Percentiles rank a stretch among this genome's conserved stretches.
phyloP scores from a whole-genome alignment of 1,140 invertebrate species.

The Zophobas atratus region DNA sequence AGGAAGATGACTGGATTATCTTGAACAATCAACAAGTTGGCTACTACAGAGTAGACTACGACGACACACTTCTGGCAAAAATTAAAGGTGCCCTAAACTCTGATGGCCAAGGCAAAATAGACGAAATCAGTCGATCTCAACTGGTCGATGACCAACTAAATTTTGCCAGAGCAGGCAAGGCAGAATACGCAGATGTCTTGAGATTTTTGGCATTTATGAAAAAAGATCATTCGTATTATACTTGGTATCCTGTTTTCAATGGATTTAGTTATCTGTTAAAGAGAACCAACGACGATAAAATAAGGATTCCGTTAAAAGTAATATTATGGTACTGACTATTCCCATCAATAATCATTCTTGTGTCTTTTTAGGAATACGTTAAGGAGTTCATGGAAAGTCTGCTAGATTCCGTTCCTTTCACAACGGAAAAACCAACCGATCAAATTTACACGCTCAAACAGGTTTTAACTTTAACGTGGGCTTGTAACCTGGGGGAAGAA shows the following conservation, averaged over 20 bases:
- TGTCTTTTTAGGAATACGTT: conserved; percentile 9
- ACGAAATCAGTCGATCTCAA: conserved; percentile 83
- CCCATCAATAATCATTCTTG: background rate
- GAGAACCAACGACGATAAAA: conserved; percentile 53
- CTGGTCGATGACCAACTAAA: conserved; percentile 86
- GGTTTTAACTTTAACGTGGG: too few relatives aligned
- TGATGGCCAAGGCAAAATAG: conserved; percentile 71
- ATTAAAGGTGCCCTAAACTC: conserved; percentile 72
- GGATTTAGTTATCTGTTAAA: conserved; percentile 71
- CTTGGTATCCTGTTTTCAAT: conserved; percentile 76
- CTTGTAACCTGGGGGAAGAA: too few relatives aligned
- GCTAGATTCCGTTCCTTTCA: too few relatives aligned
- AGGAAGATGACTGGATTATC: conserved; percentile 78
- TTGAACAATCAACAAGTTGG: conserved; percentile 79
- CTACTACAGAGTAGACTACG: conserved; percentile 88
- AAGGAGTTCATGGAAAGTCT: conserved; percentile 58
- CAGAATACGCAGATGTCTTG: conserved; percentile 70
- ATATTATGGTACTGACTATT: background rate
- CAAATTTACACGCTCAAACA: too few relatives aligned
- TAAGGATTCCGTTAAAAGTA: background rate
- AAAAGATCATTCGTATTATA: conserved; percentile 75
- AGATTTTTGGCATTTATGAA: conserved; percentile 74
- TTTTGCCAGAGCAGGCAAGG: conserved; percentile 69
- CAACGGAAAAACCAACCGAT: too few relatives aligned
- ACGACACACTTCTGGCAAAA: conserved; percentile 76